Conservation (phyloP, 2,888 invertebrate species). For the Cartodere bifasciata region DNA sequence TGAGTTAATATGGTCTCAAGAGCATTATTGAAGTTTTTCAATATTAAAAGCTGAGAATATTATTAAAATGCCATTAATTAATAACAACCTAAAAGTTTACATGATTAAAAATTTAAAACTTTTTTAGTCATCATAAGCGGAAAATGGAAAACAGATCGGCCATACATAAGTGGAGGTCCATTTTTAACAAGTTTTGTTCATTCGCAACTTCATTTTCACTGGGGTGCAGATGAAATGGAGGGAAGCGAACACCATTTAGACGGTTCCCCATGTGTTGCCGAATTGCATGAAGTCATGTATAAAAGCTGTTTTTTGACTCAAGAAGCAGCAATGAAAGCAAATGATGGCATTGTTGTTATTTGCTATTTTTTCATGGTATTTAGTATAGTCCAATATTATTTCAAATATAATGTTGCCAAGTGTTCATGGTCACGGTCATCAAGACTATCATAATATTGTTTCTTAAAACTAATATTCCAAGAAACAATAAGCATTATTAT, state of each 20-base stretch:
- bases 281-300: conserved; percentile 50
- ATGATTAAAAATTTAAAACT: neutral
- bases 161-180: conserved; percentile 47
- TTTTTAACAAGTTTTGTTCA: conserved; percentile 47
- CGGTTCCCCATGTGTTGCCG: conserved; percentile 41
- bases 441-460: too few relatives aligned
- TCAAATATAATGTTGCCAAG: too few relatives aligned
- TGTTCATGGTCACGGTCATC: too few relatives aligned
- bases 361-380: conserved; percentile 42
- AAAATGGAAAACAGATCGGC: conserved; percentile 48
- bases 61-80: too few relatives aligned
- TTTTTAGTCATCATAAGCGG: conserved; percentile 44
- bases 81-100: too few relatives aligned
- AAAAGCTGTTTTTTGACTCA: conserved; percentile 47
- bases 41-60: too few relatives aligned
- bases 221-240: conserved; percentile 47
- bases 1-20: too few relatives aligned
- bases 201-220: conserved; percentile 58
- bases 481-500: too few relatives aligned
- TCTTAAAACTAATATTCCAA: too few relatives aligned
- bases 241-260: conserved; percentile 56
- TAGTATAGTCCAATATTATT: conserved; percentile 3
- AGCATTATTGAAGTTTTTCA: too few relatives aligned
- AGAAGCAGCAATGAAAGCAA: conserved; percentile 44
- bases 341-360: conserved; percentile 43